Conservation (phyloP, 2,797 vertebrate genomes). For the Ptychobarbus kaznakovi region DNA sequence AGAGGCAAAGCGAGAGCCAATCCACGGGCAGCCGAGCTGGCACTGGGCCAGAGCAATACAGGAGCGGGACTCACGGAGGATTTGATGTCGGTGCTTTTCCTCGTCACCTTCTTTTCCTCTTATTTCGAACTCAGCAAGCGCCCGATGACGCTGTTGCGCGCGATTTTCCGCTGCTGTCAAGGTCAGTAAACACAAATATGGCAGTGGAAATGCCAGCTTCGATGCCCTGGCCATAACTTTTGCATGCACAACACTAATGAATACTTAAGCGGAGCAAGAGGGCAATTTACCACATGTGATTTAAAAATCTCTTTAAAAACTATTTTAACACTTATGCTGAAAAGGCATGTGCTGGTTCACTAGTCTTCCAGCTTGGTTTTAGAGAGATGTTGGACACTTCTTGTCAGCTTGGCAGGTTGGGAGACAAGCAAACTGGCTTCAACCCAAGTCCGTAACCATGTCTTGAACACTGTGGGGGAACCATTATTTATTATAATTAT, state of each 20-base stretch:
- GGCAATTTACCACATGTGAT: neutral
- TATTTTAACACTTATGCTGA: neutral
- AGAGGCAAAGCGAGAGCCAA: conserved; percentile 65
- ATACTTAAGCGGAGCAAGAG: neutral
- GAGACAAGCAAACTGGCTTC: neutral
- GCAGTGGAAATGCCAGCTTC: neutral
- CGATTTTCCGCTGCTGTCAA: conserved; percentile 60
- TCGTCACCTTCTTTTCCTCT: conserved; percentile 52
- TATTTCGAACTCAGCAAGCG: conserved; percentile 52
- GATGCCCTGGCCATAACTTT: neutral
- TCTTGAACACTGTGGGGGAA: neutral
- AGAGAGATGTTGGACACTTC: neutral
- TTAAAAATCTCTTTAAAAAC: neutral
- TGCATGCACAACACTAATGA: neutral
- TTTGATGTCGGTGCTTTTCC: conserved; percentile 74
- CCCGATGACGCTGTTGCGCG: conserved; percentile 54
- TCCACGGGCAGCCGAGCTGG: conserved; percentile 73
- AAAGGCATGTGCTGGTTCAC: neutral
- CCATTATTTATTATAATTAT: neutral
- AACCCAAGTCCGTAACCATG: neutral
- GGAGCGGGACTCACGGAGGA: conserved; percentile 73
- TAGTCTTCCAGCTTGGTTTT: neutral
- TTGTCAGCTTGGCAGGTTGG: neutral
- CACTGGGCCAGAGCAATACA: conserved; percentile 71
- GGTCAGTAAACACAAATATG: conserved; percentile 4